phyloP scores from a whole-genome alignment of 2,888 invertebrate species.

The Hyles lineata region DNA sequence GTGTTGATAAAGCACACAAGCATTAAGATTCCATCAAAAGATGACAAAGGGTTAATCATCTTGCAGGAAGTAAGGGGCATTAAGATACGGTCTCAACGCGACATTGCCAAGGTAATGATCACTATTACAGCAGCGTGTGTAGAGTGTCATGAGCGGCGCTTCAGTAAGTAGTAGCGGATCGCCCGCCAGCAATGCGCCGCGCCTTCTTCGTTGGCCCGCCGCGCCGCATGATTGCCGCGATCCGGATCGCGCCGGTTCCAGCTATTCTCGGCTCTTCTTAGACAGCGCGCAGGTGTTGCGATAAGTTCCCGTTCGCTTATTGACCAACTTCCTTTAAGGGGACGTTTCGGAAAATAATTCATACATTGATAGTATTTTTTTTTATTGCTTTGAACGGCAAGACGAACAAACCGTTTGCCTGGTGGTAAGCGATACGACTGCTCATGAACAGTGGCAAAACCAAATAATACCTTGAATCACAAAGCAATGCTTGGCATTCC shows the following conservation, averaged over 20 bases:
- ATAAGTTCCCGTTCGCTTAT: conserved; percentile 25
- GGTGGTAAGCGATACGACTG: no score
- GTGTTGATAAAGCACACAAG: no score
- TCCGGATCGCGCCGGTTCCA: conserved; percentile 38
- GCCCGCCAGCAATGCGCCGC: conserved; percentile 38
- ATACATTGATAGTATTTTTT: neutral
- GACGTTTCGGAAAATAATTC: neutral
- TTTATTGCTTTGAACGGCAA: neutral
- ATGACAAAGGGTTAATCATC: no score
- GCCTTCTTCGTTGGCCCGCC: conserved; percentile 45
- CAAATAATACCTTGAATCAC: no score
- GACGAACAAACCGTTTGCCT: no score
- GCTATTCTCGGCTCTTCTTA: conserved; percentile 35
- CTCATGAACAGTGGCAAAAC: no score
- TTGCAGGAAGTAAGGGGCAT: no score
- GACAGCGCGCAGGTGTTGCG: conserved; percentile 30
- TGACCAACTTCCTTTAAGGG: conserved; percentile 17
- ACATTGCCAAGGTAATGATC: no score
- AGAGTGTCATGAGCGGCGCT: neutral
- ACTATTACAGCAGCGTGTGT: neutral
- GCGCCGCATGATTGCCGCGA: conserved; percentile 43
- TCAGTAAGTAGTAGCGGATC: neutral
- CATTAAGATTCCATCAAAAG: no score
- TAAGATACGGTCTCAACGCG: no score
- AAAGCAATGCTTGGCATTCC: no score